Evolutionary conservation across 2,113 vertebrate genomes (phyloP).

Genomic region (Sisor rabdophorus): DNA sequence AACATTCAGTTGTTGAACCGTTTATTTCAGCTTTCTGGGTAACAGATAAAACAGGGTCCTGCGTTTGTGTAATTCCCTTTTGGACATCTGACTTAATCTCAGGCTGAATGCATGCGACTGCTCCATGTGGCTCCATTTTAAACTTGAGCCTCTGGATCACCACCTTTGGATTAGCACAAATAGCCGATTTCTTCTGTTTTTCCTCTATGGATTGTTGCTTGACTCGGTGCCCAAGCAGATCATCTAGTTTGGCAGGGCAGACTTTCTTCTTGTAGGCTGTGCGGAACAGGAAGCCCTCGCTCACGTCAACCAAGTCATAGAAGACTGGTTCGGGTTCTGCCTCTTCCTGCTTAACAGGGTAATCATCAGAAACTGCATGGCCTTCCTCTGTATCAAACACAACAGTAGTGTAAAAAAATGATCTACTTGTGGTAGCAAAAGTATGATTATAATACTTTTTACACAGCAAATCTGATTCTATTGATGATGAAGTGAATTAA

Average conservation of each 20-base stretch:
- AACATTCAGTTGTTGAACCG: neutral
- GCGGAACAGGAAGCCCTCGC: constrained; percentile 90
- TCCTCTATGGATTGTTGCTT: constrained; percentile 94
- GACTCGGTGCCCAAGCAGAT: constrained; percentile 87
- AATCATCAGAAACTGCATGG: constrained; percentile 18
- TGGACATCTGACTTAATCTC: constrained; percentile 19
- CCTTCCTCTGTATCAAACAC: neutral
- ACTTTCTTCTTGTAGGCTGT: constrained; percentile 94
- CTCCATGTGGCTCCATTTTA: constrained; percentile 26
- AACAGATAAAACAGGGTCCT: neutral
- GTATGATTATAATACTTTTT: too few relatives aligned
- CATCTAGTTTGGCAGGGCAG: constrained; percentile 87
- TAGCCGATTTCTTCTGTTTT: constrained; percentile 80
- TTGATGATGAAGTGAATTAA: too few relatives aligned
- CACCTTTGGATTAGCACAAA: constrained; percentile 52
- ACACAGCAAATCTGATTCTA: too few relatives aligned
- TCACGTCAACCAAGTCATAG: constrained; percentile 91
- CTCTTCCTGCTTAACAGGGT: constrained; percentile 57
- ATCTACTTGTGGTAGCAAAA: too few relatives aligned
- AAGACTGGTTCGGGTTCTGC: constrained; percentile 55
- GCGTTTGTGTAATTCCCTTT: neutral
- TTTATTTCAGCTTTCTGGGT: constrained; percentile 10
- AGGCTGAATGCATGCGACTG: neutral
- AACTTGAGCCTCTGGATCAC: constrained; percentile 52
- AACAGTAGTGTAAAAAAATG: neutral